Evolutionary conservation across 2,888 invertebrate species (phyloP).

Genomic region (Busseola fusca): DNA sequence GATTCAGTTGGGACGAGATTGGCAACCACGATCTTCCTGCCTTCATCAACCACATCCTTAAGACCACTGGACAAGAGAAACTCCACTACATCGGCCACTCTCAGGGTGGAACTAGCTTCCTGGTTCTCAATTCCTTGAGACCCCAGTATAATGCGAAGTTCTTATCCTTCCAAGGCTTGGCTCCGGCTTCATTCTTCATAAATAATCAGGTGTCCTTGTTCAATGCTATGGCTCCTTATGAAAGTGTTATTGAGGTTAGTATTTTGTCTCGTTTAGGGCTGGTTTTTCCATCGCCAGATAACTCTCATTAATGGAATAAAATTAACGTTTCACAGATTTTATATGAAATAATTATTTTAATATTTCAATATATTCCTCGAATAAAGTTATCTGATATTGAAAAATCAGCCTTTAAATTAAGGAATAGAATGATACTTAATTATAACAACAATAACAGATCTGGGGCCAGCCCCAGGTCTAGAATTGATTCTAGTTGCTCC

Average conservation of each 20-base stretch:
- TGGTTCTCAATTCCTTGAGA: conserved; percentile 76
- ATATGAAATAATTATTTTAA: too few species aligned
- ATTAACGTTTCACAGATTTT: too few species aligned
- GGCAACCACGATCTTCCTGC: conserved; percentile 75
- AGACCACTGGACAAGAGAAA: conserved; percentile 66
- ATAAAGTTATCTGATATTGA: too few species aligned
- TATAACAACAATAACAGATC: too few species aligned
- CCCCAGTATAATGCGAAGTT: conserved; percentile 78
- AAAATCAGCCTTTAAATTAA: too few species aligned
- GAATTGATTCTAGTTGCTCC: too few species aligned
- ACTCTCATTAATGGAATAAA: too few species aligned
- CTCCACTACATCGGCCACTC: conserved; percentile 81
- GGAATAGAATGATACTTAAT: too few species aligned
- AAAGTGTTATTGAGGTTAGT: conserved; percentile 71
- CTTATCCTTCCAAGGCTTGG: conserved; percentile 77
- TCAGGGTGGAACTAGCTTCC: conserved; percentile 79
- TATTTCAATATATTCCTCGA: too few species aligned
- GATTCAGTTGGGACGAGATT: conserved; percentile 79
- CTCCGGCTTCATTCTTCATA: conserved; percentile 76
- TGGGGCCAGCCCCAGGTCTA: too few species aligned
- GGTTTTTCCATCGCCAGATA: too few species aligned
- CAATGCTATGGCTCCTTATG: conserved; percentile 62
- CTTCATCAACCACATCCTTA: conserved; percentile 70
- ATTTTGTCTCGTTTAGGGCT: neutral
- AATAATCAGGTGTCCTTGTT: conserved; percentile 67